Evolutionary conservation across 2,888 invertebrate genomes (phyloP).

Genomic region (Frankliniella intonsa): DNA sequence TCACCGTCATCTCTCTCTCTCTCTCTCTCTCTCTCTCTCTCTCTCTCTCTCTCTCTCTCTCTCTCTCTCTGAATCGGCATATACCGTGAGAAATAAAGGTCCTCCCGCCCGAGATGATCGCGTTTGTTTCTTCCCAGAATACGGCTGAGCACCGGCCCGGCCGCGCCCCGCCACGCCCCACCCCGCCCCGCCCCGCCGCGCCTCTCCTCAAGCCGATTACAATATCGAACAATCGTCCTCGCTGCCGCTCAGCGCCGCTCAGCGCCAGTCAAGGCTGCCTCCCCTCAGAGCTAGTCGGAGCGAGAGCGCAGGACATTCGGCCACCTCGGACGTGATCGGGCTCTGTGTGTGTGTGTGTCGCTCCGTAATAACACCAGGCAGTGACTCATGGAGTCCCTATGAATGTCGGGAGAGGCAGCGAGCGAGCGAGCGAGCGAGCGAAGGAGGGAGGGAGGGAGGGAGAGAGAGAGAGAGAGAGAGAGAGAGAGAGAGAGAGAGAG

Average conservation of each 20-base stretch:
- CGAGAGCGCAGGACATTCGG: too few relatives aligned
- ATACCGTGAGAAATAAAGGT: neutral
- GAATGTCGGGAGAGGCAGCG: neutral
- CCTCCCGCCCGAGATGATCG: neutral
- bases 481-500: neutral
- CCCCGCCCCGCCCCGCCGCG: neutral
- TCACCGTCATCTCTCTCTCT: too few relatives aligned
- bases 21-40: too few relatives aligned
- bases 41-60: too few relatives aligned
- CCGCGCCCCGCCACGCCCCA: too few relatives aligned
- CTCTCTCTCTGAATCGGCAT: too few relatives aligned
- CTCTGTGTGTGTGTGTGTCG: too few relatives aligned
- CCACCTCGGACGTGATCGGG: too few relatives aligned
- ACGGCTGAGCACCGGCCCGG: neutral
- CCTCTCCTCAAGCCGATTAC: neutral
- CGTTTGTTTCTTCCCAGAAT: constrained; percentile 10
- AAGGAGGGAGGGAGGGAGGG: neutral
- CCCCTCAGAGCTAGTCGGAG: too few relatives aligned
- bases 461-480: neutral
- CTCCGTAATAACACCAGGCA: neutral
- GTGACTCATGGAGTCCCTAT: neutral
- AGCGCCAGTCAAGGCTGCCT: too few relatives aligned
- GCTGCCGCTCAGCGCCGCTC: neutral
- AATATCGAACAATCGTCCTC: neutral
- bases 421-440: neutral